Conservation (phyloP, 1,140 invertebrate species). For the Pseudomyrmex sp. region DNA sequence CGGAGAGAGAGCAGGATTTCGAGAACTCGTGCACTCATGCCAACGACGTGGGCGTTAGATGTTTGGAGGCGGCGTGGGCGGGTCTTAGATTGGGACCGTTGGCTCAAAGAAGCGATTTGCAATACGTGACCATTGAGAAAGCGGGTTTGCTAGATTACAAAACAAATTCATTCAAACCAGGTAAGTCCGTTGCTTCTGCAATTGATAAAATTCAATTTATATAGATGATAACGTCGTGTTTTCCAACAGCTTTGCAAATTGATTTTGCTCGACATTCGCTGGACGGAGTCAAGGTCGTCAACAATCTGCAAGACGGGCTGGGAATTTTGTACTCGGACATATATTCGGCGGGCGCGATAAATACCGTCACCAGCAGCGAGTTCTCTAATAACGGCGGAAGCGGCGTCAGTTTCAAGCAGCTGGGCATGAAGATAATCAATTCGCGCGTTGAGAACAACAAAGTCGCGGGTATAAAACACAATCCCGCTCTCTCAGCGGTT, state of each 20-base stretch:
- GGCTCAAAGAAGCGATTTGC: conserved; percentile 94
- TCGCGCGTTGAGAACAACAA: conserved; percentile 93
- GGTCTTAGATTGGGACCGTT: conserved; percentile 95
- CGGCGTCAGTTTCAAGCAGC: conserved; percentile 95
- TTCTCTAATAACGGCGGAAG: conserved; percentile 94
- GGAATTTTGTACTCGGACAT: conserved; percentile 96
- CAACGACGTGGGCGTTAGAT: conserved; percentile 94
- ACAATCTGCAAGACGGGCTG: conserved; percentile 95
- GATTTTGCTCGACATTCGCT: conserved; percentile 98
- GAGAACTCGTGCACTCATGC: conserved; percentile 96
- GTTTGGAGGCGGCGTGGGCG: conserved; percentile 96
- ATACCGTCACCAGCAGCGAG: conserved; percentile 94
- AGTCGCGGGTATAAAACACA: conserved; percentile 95
- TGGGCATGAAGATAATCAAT: conserved; percentile 92
- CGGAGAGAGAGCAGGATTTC: conserved; percentile 91
- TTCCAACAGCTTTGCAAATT: conserved; percentile 92
- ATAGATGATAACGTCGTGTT: background rate
- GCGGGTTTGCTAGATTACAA: conserved; percentile 98
- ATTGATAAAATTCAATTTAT: conserved; percentile 2
- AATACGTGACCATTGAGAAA: conserved; percentile 95
- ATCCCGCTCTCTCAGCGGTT: conserved; percentile 93
- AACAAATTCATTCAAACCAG: conserved; percentile 94
- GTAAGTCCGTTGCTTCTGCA: conserved; percentile 71
- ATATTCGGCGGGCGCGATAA: conserved; percentile 93
- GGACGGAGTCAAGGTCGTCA: conserved; percentile 91